phyloP scores from a whole-genome alignment of 2,888 invertebrate species.

The Alsophila aescularia region DNA sequence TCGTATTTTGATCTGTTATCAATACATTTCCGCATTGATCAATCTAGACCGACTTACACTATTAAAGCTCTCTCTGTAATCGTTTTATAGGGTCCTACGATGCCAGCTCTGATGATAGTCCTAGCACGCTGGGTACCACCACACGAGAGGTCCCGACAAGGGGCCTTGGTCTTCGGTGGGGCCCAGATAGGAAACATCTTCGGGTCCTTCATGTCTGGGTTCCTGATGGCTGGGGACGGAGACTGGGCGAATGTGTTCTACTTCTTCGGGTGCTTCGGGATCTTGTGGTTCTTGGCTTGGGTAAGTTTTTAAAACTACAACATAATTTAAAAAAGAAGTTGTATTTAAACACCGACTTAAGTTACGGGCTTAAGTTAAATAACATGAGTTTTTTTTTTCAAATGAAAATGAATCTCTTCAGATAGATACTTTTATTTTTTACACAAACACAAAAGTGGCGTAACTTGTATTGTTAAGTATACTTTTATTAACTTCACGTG shows the following conservation, averaged over 20 bases:
- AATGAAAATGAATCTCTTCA: too few species aligned
- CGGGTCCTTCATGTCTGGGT: constrained; percentile 83
- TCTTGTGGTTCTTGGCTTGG: constrained; percentile 84
- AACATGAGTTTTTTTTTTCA: too few species aligned
- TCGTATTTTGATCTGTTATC: too few species aligned
- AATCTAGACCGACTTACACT: background rate
- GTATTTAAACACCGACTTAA: background rate
- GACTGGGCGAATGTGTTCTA: constrained; percentile 86
- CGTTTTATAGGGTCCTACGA: constrained; percentile 88
- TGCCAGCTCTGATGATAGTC: constrained; percentile 87
- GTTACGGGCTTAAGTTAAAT: too few species aligned
- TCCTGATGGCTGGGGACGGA: constrained; percentile 77
- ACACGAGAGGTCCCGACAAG: constrained; percentile 84
- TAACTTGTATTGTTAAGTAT: too few species aligned
- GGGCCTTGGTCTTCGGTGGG: constrained; percentile 85
- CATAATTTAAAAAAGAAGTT: background rate
- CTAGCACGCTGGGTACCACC: constrained; percentile 86
- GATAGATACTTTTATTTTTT: too few species aligned
- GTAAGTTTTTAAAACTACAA: constrained; percentile 47
- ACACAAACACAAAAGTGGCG: too few species aligned
- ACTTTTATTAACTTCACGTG: too few species aligned
- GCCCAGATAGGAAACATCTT: constrained; percentile 85
- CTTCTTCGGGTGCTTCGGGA: constrained; percentile 83
- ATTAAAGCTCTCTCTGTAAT: background rate
- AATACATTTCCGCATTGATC: too few species aligned